Evolutionary conservation across 2,888 invertebrate genomes (phyloP).

Genomic region (Cephus pygmeus): DNA sequence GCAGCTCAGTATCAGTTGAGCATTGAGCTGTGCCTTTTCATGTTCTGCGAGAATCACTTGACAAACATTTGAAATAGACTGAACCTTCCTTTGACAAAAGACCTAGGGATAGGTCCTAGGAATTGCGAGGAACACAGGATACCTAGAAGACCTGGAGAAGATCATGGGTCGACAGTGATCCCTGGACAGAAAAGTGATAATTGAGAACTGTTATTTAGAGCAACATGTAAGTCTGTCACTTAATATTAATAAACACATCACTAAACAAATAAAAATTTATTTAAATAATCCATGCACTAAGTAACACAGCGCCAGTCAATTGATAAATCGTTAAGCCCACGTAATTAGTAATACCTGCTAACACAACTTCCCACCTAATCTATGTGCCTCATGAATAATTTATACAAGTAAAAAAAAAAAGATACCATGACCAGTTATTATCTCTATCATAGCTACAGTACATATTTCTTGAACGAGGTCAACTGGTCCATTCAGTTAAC

Average conservation of each 20-base stretch:
- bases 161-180: not conserved
- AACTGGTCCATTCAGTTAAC: not conserved
- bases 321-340: not conserved
- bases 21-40: not conserved
- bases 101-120: not conserved
- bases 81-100: not conserved
- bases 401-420: not conserved
- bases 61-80: not conserved
- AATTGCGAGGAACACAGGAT: not conserved
- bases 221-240: not conserved
- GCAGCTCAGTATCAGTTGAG: not conserved
- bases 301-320: not conserved
- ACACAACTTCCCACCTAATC: not conserved
- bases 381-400: not conserved
- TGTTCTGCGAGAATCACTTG: not conserved
- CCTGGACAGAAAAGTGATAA: not conserved
- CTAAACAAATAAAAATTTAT: not conserved
- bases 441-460: not conserved
- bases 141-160: not conserved
- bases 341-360: not conserved
- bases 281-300: not conserved
- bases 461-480: not conserved
- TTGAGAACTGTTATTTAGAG: not conserved
- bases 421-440: not conserved
- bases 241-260: not conserved